These are phyloP conservation scores for Danio albolineatus DNA, from an alignment of 2,797 vertebrate genomes.

Conservation along the genomic window DNA sequence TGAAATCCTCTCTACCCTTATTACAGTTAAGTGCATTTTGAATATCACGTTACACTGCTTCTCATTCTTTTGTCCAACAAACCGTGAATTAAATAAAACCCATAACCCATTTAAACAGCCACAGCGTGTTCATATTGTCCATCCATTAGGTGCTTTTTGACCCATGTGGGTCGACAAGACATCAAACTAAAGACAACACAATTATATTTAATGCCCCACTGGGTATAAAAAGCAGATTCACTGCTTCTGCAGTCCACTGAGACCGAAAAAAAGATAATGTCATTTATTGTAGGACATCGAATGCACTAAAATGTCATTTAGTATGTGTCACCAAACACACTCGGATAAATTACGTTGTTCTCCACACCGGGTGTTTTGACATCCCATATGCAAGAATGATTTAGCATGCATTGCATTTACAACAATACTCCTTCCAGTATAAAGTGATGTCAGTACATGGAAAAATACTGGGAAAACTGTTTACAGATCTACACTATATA, in stretches of 20 bases:
- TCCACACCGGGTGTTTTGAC: slow-evolving; percentile 2
- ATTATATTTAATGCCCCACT: slow-evolving; percentile 47
- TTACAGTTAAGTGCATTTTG: slow-evolving; percentile 41
- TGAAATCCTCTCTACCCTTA: slow-evolving; percentile 7
- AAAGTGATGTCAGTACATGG: background rate
- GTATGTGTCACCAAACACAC: slow-evolving; percentile 24
- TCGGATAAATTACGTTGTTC: slow-evolving; percentile 10
- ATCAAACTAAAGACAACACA: slow-evolving; percentile 40
- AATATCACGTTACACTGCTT: slow-evolving; percentile 1
- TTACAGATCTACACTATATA: background rate
- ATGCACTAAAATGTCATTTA: slow-evolving; percentile 43
- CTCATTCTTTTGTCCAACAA: slow-evolving; percentile 30
- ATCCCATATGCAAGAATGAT: slow-evolving; percentile 3
- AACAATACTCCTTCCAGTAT: background rate
- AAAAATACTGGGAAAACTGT: slow-evolving; percentile 1
- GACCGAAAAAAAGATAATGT: slow-evolving; percentile 11
- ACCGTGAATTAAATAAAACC: slow-evolving; percentile 38
- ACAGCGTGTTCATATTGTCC: slow-evolving; percentile 27
- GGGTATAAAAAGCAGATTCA: slow-evolving; percentile 25
- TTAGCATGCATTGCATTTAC: slow-evolving; percentile 41
- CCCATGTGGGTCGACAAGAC: slow-evolving; percentile 27
- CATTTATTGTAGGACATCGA: slow-evolving; percentile 19
- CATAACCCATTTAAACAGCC: slow-evolving; percentile 7
- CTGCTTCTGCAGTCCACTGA: slow-evolving; percentile 32
- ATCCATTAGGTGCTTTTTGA: slow-evolving; percentile 45